These are phyloP conservation scores for Porites divaricata DNA, from an alignment of 92 coral and sea anemone species.

Conservation along the genomic window DNA sequence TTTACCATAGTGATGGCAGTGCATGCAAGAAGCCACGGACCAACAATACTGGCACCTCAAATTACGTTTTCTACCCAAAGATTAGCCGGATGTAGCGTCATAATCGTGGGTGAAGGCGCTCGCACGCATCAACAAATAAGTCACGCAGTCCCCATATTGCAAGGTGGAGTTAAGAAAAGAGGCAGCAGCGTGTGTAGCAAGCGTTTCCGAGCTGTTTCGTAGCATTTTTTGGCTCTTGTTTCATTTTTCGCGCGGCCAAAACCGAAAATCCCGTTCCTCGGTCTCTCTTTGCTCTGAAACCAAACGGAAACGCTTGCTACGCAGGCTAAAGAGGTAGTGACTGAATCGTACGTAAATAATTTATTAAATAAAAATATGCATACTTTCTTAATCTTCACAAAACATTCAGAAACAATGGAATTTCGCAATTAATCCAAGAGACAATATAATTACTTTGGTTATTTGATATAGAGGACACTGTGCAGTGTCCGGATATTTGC, in stretches of 20 bases:
- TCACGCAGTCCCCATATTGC: constrained; percentile 21
- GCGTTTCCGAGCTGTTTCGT: no score
- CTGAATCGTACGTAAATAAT: constrained; percentile 21
- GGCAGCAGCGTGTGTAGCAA: no score
- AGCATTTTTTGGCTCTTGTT: no score
- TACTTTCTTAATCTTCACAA: background rate
- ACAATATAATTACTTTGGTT: background rate
- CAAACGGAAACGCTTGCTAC: no score
- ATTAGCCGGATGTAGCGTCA: constrained; percentile 13
- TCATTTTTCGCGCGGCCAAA: no score
- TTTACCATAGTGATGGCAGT: background rate
- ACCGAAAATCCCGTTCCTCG: no score
- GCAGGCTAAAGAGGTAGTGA: no score
- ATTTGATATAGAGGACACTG: background rate
- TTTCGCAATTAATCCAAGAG: constrained; percentile 19
- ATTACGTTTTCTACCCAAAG: background rate
- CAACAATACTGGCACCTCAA: background rate
- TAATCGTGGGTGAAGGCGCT: background rate
- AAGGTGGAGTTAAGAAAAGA: background rate
- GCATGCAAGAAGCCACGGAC: background rate
- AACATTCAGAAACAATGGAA: constrained; percentile 17
- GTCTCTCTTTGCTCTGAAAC: no score
- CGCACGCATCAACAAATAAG: background rate
- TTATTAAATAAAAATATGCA: constrained; percentile 23
- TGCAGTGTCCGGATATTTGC: background rate